These are phyloP conservation scores for Cavia porcellus DNA, from an alignment of 2,113 vertebrate species.

Conservation along the genomic window DNA sequence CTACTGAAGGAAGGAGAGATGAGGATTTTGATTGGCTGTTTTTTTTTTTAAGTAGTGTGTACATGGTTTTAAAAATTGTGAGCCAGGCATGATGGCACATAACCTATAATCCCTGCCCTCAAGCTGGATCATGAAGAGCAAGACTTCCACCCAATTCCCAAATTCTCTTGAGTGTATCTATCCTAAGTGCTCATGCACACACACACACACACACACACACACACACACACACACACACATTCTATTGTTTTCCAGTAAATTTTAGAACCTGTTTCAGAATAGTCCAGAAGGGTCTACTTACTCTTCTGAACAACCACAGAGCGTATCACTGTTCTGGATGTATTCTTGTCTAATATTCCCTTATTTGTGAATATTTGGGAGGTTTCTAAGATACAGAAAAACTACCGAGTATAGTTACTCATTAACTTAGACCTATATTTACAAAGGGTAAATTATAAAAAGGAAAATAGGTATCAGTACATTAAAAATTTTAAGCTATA, in stretches of 20 bases:
- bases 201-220: neutral
- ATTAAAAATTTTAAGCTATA: neutral
- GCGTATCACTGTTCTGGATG: slow-evolving; percentile 16
- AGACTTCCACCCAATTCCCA: neutral
- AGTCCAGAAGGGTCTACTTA: neutral
- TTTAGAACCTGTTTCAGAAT: slow-evolving; percentile 38
- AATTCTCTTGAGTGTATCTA: neutral
- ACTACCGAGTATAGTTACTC: neutral
- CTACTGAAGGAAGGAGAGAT: neutral
- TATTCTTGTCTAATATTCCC: neutral
- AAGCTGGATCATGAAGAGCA: neutral
- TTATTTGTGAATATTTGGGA: neutral
- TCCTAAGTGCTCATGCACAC: neutral
- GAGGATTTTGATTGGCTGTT: neutral
- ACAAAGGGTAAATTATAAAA: slow-evolving; percentile 29
- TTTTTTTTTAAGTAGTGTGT: neutral
- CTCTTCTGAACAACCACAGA: neutral
- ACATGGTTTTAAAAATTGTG: neutral
- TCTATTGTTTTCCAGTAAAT: neutral
- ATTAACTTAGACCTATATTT: neutral
- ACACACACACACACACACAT: neutral
- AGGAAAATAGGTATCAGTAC: neutral
- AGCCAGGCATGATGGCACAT: neutral
- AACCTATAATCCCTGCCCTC: neutral
- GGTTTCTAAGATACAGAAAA: neutral